Evolutionary conservation across 2,113 vertebrate species (phyloP).

Genomic region (Benitochromis conjunctus): DNA sequence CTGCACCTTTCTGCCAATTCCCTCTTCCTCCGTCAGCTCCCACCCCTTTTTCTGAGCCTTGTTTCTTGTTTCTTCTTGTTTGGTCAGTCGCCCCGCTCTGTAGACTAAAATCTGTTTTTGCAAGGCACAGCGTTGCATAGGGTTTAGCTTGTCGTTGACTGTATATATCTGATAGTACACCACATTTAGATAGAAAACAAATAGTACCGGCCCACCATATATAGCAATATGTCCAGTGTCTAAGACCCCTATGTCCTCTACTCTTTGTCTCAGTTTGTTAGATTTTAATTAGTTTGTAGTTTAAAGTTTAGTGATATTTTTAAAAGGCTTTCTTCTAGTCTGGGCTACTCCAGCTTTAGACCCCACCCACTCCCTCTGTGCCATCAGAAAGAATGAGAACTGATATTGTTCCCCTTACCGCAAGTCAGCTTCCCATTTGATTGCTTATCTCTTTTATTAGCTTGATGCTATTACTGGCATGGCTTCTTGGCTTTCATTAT

Average conservation of each 20-base stretch:
- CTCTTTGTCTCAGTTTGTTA: conserved; percentile 12
- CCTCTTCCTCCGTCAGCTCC: not conserved
- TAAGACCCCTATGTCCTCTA: not conserved
- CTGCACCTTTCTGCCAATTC: conserved; percentile 28
- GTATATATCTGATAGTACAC: not conserved
- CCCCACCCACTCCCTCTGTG: not conserved
- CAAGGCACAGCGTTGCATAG: not conserved
- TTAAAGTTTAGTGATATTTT: conserved; percentile 40
- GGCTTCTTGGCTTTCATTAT: conserved; percentile 68
- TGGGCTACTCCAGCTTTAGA: conserved; percentile 7
- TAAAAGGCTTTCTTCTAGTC: conserved; percentile 37
- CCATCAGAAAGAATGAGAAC: conserved; percentile 54
- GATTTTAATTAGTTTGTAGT: conserved; percentile 53
- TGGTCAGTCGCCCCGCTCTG: not conserved
- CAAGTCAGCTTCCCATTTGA: conserved; percentile 65
- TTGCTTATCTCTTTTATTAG: conserved; percentile 77
- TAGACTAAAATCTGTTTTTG: not conserved
- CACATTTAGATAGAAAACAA: not conserved
- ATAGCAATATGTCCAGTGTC: not conserved
- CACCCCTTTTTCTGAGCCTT: not conserved
- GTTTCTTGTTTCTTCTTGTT: not conserved
- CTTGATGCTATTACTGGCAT: conserved; percentile 65
- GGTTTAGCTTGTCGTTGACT: not conserved
- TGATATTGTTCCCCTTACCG: conserved; percentile 64
- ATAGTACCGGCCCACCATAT: not conserved